Evolutionary conservation across 2,888 invertebrate species (phyloP).

Genomic region (Perizoma flavofasciatum): DNA sequence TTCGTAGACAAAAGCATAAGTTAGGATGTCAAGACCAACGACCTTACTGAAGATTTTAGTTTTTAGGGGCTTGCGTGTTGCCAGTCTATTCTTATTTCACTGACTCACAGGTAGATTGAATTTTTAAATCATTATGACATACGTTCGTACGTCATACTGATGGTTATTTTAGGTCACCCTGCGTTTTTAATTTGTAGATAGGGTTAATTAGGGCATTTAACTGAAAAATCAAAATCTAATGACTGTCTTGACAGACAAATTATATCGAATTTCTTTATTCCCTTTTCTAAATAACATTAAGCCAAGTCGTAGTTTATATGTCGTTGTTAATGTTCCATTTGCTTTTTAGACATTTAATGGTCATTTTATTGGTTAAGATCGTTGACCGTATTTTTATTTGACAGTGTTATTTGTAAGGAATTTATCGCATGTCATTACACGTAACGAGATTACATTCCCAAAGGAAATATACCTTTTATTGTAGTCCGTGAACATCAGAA

Average conservation of each 20-base stretch:
- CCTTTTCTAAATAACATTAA: conserved; percentile 28
- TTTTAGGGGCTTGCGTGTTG: conserved; percentile 24
- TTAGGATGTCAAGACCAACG: conserved; percentile 37
- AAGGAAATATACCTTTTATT: conserved; percentile 40
- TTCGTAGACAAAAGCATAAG: conserved; percentile 36
- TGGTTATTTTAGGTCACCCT: too few relatives aligned
- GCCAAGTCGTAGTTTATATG: conserved; percentile 36
- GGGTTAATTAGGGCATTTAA: too few relatives aligned
- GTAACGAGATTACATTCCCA: conserved; percentile 36
- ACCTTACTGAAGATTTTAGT: conserved; percentile 34
- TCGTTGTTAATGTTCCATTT: conserved; percentile 43
- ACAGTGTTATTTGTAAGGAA: conserved; percentile 37
- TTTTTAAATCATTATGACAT: too few relatives aligned
- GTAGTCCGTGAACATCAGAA: conserved; percentile 37
- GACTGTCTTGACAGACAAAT: background rate
- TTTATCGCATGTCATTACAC: conserved; percentile 38
- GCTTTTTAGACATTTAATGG: conserved; percentile 26
- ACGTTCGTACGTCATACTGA: too few relatives aligned
- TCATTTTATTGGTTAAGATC: conserved; percentile 44
- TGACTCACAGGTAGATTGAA: too few relatives aligned
- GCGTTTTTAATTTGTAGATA: too few relatives aligned
- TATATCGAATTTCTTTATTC: too few relatives aligned
- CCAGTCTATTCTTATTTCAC: conserved; percentile 1
- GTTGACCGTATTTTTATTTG: conserved; percentile 46
- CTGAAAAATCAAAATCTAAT: background rate